phyloP scores from a whole-genome alignment of 2,888 invertebrate species.

The Sepiola atlantica region DNA sequence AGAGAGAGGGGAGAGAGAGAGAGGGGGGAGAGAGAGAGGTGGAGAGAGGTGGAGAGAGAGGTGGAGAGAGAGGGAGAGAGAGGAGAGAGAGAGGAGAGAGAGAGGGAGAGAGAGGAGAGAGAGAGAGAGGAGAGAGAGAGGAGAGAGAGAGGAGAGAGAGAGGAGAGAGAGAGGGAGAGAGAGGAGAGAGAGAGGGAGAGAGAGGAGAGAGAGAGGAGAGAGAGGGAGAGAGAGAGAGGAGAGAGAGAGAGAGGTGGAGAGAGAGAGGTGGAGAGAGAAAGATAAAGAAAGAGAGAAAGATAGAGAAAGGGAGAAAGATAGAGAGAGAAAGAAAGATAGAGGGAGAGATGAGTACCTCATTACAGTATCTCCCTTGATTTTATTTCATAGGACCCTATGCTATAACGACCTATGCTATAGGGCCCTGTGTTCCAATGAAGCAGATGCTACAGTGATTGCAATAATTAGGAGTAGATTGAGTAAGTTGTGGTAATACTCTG shows the following conservation, averaged over 20 bases:
- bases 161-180: not conserved
- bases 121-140: not conserved
- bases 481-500: too few relatives aligned
- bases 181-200: too few relatives aligned
- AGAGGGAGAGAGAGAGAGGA: not conserved
- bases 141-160: not conserved
- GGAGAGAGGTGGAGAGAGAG: not conserved
- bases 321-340: not conserved
- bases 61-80: not conserved
- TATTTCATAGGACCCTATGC: too few relatives aligned
- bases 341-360: not conserved
- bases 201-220: not conserved
- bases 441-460: too few relatives aligned
- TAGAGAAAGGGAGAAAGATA: not conserved
- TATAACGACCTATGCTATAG: too few relatives aligned
- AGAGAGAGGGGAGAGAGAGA: not conserved
- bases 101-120: too few relatives aligned
- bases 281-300: not conserved
- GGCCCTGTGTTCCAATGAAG: too few relatives aligned
- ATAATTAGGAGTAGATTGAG: too few relatives aligned
- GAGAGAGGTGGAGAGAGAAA: not conserved
- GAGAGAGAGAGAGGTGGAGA: too few relatives aligned
- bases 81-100: not conserved
- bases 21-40: not conserved
- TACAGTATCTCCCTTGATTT: too few relatives aligned